Evolutionary conservation across 2,113 vertebrate species (phyloP).

Genomic region (Opisthocomus hoazin): DNA sequence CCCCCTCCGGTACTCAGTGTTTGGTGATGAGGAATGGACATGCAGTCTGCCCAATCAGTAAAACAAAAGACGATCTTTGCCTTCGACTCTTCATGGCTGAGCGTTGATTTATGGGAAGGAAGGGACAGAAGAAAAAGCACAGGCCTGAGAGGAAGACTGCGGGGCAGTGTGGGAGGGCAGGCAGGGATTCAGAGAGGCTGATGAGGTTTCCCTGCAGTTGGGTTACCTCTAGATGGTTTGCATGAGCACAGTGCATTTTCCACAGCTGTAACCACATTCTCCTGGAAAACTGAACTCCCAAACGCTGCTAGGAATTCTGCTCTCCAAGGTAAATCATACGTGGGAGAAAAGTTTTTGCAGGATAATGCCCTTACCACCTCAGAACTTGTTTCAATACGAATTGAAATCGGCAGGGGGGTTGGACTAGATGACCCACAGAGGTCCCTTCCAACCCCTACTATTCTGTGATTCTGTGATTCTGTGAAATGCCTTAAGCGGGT

Average conservation of each 20-base stretch:
- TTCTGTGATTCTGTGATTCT: too few relatives aligned
- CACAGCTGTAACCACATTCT: neutral
- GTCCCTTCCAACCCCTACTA: too few relatives aligned
- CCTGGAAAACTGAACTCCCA: neutral
- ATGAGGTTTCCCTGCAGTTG: neutral
- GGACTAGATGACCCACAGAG: too few relatives aligned
- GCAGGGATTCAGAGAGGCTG: neutral
- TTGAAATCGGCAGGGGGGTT: too few relatives aligned
- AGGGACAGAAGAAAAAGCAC: neutral
- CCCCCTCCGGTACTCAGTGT: neutral
- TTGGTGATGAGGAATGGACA: neutral
- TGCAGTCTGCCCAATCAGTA: rapidly evolving
- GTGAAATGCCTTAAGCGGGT: neutral
- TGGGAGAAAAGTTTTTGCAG: neutral
- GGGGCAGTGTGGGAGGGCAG: neutral
- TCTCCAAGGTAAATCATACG: neutral
- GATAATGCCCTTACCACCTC: neutral
- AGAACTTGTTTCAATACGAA: neutral
- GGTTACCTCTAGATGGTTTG: neutral
- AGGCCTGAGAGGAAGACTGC: neutral
- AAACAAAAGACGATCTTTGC: neutral
- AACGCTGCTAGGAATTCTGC: neutral
- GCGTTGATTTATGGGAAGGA: neutral
- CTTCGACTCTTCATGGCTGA: neutral
- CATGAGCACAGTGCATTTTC: neutral